Percentiles rank a stretch among this genome's conserved stretches.
Conservation (phyloP, 2,113 vertebrate species). For the Gopherus flavomarginatus region DNA sequence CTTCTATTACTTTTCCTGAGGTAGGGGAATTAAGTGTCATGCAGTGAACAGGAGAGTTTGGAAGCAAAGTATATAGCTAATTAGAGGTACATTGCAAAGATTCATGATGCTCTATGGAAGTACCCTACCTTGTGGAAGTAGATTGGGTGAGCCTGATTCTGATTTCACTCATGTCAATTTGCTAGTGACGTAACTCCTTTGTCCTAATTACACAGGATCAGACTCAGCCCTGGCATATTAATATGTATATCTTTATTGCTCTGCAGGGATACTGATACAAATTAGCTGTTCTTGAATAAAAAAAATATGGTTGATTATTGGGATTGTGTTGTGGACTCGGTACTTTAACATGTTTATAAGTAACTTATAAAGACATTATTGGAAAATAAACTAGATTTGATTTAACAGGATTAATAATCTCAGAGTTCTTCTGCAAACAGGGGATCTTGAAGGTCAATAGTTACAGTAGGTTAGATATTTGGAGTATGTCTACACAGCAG, state of each 20-base stretch:
- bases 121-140: background rate
- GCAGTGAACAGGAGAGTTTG: background rate
- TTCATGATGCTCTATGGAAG: background rate
- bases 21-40: background rate
- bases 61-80: background rate
- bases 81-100: background rate
- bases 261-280: background rate
- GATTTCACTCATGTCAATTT: background rate
- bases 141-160: background rate
- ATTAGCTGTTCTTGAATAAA: background rate
- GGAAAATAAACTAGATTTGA: background rate
- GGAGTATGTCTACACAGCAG: background rate
- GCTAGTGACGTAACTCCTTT: background rate
- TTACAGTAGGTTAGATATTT: background rate
- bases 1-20: background rate
- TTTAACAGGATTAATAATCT: background rate
- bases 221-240: background rate
- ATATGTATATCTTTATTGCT: background rate
- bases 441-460: background rate
- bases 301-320: background rate
- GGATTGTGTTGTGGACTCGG: fast-evolving
- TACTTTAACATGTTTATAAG: background rate
- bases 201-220: background rate
- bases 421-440: background rate
- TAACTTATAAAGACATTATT: background rate